Percentiles rank a stretch among this genome's conserved stretches.
These are phyloP conservation scores for Equus quagga DNA, from an alignment of 2,113 vertebrate genomes.

Conservation along the genomic window DNA sequence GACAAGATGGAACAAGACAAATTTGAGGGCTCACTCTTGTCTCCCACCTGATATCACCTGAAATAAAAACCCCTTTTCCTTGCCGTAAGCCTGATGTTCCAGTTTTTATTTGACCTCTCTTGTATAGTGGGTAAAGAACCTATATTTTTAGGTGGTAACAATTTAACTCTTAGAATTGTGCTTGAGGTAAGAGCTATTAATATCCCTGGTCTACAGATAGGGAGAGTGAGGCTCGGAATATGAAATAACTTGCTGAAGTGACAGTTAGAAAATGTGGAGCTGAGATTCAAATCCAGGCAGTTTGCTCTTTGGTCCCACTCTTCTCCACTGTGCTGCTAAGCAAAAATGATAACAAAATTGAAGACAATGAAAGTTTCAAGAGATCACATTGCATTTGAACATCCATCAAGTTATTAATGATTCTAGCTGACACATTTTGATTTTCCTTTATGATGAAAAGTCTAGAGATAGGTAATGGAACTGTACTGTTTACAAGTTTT, in stretches of 20 bases:
- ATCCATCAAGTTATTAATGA: neutral
- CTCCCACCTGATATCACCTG: too few relatives aligned
- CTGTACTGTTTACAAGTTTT: slow-evolving; percentile 60
- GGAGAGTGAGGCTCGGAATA: neutral
- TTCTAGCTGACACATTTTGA: slow-evolving; percentile 2
- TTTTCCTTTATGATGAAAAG: slow-evolving; percentile 46
- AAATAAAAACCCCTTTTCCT: too few relatives aligned
- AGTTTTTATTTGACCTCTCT: too few relatives aligned
- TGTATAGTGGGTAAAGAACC: too few relatives aligned
- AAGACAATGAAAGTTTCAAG: neutral
- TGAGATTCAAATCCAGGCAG: neutral
- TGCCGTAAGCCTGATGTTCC: too few relatives aligned
- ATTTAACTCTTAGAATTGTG: neutral
- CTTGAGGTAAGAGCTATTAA: neutral
- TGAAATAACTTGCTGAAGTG: neutral
- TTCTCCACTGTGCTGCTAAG: neutral
- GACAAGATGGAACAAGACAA: too few relatives aligned
- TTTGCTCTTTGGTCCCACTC: neutral
- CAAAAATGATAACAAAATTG: neutral
- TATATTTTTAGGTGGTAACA: too few relatives aligned
- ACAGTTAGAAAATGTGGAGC: neutral
- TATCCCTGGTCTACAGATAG: neutral
- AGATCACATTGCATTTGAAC: neutral
- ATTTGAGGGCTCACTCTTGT: too few relatives aligned
- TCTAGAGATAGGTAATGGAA: slow-evolving; percentile 20